Percentiles rank a stretch among this genome's conserved stretches.
Evolutionary conservation across 2,113 vertebrate genomes (phyloP).

Genomic region (Clupea harengus): DNA sequence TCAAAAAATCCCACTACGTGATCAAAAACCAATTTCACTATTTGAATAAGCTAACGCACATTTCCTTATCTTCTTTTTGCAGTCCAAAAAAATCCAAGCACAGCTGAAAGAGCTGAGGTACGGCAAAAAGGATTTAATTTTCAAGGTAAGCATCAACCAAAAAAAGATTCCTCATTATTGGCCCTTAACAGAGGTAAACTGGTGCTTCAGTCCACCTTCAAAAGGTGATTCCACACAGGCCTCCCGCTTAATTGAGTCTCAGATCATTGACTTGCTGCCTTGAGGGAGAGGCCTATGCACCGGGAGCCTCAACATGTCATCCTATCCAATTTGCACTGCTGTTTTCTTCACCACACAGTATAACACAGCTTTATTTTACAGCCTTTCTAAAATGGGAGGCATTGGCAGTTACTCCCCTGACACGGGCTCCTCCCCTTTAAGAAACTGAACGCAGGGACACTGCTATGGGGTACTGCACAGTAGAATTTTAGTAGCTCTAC

Average conservation of each 20-base stretch:
- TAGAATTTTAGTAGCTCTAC: not conserved
- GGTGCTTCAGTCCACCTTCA: constrained; percentile 53
- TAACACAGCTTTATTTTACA: constrained; percentile 3
- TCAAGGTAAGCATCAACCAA: constrained; percentile 84
- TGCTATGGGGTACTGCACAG: not conserved
- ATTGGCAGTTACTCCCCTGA: constrained; percentile 16
- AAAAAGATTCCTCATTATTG: constrained; percentile 45
- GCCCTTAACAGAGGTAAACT: constrained; percentile 53
- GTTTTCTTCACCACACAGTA: not conserved
- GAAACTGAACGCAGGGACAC: constrained; percentile 1
- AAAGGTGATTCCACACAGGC: constrained; percentile 56
- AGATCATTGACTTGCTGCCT: constrained; percentile 51
- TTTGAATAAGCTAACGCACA: constrained; percentile 67
- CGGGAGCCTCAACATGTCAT: not conserved
- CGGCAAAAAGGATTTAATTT: constrained; percentile 98
- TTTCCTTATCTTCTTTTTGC: constrained; percentile 75
- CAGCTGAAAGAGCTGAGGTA: constrained; percentile 98
- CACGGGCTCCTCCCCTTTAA: not conserved
- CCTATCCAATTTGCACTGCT: not conserved
- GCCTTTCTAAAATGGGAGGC: not conserved
- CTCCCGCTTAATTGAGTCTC: constrained; percentile 54
- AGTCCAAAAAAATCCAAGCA: constrained; percentile 98
- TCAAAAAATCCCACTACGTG: constrained; percentile 66
- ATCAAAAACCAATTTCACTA: constrained; percentile 77
- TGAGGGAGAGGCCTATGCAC: not conserved